Evolutionary conservation across 2,888 invertebrate species (phyloP).

Genomic region (Macrosiphum euphorbiae): DNA sequence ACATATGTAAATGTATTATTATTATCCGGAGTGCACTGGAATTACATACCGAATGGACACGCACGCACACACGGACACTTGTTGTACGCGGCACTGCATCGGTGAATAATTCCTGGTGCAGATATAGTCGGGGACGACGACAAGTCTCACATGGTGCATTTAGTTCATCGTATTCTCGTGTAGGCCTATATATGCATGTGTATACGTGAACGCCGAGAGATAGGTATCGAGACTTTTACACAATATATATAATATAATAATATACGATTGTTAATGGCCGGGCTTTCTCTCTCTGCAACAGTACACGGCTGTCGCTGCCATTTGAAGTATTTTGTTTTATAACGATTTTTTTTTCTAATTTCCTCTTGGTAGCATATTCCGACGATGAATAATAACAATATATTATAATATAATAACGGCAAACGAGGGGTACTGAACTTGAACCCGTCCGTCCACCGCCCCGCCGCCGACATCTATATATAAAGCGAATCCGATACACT

Average conservation of each 20-base stretch:
- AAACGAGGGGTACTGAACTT: slow-evolving; percentile 50
- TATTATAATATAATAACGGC: slow-evolving; percentile 7
- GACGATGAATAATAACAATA: slow-evolving; percentile 13
- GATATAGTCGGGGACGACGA: background rate
- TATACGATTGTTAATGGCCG: background rate
- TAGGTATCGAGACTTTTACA: slow-evolving; percentile 20
- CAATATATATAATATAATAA: background rate
- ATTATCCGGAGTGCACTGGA: slow-evolving; percentile 32
- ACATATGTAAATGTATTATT: slow-evolving; percentile 45
- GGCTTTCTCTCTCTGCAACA: background rate
- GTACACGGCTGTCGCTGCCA: background rate
- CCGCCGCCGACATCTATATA: background rate
- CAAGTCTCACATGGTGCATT: background rate
- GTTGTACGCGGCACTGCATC: background rate
- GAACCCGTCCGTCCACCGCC: background rate
- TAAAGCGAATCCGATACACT: background rate
- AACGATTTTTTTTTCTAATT: background rate
- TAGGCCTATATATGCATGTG: background rate
- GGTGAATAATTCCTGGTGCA: slow-evolving; percentile 13
- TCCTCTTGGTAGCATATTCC: background rate
- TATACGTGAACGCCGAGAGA: background rate
- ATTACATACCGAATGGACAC: slow-evolving; percentile 19
- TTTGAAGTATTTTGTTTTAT: slow-evolving; percentile 20
- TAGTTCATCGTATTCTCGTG: background rate
- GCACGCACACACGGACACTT: background rate